Base-by-base conservation (phyloP, 23 tunicate genomes). In the Botrylloides violaceus region DNA sequence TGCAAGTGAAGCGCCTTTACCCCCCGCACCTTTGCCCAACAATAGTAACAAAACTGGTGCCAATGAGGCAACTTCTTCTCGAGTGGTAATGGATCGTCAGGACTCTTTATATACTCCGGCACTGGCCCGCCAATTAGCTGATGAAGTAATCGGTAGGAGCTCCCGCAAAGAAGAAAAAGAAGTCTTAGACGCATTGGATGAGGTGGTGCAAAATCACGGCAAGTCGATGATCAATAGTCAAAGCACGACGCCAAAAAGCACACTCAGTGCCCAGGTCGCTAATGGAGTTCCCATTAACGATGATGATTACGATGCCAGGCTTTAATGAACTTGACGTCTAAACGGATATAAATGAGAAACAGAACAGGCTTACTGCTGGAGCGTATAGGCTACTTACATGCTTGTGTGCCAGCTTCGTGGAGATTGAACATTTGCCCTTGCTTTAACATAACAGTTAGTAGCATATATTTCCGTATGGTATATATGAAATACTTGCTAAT, bases 191-290 rank as follows among this genome's bases (percentile, higher is more conserved):
- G 74, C 74, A 18, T 39, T 68, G 0, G 74, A 39, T 4, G 74
- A 68, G 37, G 74, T 56, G 1, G 74, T 26, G 5, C 27, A 68
- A 5, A n/a, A n/a, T n/a, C 37, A 68, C 47, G 74, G 74, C 19
- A 23, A 35, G 4, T 24, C 12, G 37, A 68, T 68, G 27, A 33
- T 31, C 4, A 36, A 22, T 20, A 68, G 74, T 26, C 49, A 30
- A 5, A 68, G 58, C n/a, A 37, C 74, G 25, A 68, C 74, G 0
- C 74, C 74, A 56, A 68, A 68, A 68, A 68, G 74, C 37, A 37
- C 74, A 6, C 18, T 23, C 18, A 68, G 74, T 43, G 26, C 18
- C 28, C 74, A 1, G 0, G 57, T 56, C 9, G 28, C 37, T 27
- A 68, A 56, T 56, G 1, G 29, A 18, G 58, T 26, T 19, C 26